These are phyloP conservation scores for Hemicrepidius hirtus DNA, from an alignment of 2,888 invertebrate species.

Conservation along the genomic window DNA sequence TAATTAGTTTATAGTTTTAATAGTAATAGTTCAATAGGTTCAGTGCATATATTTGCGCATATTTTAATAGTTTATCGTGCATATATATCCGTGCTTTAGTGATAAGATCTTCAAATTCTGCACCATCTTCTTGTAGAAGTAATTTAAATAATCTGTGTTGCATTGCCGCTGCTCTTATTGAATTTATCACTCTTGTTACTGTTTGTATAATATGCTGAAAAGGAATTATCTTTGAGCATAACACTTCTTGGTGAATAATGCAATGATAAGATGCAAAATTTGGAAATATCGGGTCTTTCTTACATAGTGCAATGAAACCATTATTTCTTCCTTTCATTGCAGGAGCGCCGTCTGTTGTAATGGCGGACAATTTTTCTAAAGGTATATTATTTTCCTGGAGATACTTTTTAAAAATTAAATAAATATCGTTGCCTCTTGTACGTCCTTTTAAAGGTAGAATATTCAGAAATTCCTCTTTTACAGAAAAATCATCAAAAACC, in stretches of 20 bases:
- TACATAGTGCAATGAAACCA: conserved; percentile 53
- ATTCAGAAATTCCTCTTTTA: conserved; percentile 55
- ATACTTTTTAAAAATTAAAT: conserved; percentile 51
- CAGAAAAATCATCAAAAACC: conserved; percentile 52
- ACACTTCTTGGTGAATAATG: conserved; percentile 46
- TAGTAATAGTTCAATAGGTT: too few species aligned
- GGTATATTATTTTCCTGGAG: conserved; percentile 41
- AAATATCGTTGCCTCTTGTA: conserved; percentile 53
- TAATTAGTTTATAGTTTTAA: too few species aligned
- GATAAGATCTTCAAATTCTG: too few species aligned
- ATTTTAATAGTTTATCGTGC: too few species aligned
- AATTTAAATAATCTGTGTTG: conserved; percentile 47
- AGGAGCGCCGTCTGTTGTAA: conserved; percentile 55
- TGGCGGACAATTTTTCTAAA: conserved; percentile 53
- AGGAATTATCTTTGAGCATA: conserved; percentile 40
- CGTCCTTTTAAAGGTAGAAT: conserved; percentile 50
- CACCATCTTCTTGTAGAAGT: conserved; percentile 54
- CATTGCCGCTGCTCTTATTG: conserved; percentile 44
- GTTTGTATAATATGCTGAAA: conserved; percentile 38
- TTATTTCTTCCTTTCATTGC: conserved; percentile 53
- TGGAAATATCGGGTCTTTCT: conserved; percentile 45
- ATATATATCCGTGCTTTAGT: too few species aligned
- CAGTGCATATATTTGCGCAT: too few species aligned
- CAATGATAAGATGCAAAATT: conserved; percentile 51
- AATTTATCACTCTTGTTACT: conserved; percentile 43